Percentiles rank a stretch among this genome's conserved stretches.
Evolutionary conservation across 2,888 invertebrate species (phyloP).

Genomic region (Orthonychiurus folsomi): DNA sequence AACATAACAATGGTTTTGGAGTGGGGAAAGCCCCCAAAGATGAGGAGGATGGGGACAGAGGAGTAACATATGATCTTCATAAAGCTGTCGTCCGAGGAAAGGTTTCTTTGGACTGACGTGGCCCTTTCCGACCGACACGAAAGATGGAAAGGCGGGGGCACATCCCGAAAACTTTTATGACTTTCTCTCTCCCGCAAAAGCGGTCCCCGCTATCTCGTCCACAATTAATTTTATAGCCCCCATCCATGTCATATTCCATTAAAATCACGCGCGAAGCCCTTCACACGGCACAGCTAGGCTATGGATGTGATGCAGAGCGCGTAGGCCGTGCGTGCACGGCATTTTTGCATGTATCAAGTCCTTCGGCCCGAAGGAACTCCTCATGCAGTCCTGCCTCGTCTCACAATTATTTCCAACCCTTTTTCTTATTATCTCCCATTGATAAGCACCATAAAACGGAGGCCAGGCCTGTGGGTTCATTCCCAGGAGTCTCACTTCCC

Average conservation of each 20-base stretch:
- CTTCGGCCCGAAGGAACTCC: conserved; percentile 8
- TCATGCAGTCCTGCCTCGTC: conserved; percentile 35
- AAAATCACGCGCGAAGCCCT: conserved; percentile 39
- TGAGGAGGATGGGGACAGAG: conserved; percentile 20
- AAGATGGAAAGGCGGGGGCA: conserved; percentile 38
- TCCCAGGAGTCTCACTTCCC: not conserved
- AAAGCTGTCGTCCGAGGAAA: conserved; percentile 40
- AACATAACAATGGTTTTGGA: conserved; percentile 31
- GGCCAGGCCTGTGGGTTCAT: conserved; percentile 3
- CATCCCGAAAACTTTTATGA: conserved; percentile 39
- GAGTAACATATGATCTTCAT: conserved; percentile 41
- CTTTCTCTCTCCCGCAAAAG: conserved; percentile 16
- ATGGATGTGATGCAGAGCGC: conserved; percentile 17
- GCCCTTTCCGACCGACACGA: no score
- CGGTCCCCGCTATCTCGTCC: conserved; percentile 33
- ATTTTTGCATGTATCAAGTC: conserved; percentile 32
- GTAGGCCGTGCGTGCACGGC: conserved; percentile 33
- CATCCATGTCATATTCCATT: conserved; percentile 41
- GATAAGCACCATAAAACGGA: conserved; percentile 38
- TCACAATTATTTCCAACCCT: conserved; percentile 40
- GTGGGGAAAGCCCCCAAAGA: conserved; percentile 10
- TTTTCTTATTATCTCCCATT: conserved; percentile 36
- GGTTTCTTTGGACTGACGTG: conserved; percentile 22
- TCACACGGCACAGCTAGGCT: conserved; percentile 15
- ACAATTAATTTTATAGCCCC: conserved; percentile 41